Evolutionary conservation across 1,140 invertebrate genomes (phyloP), one percentile per base, ranked within the genome.

Genomic region (Macrocentrus cingulum): DNA sequence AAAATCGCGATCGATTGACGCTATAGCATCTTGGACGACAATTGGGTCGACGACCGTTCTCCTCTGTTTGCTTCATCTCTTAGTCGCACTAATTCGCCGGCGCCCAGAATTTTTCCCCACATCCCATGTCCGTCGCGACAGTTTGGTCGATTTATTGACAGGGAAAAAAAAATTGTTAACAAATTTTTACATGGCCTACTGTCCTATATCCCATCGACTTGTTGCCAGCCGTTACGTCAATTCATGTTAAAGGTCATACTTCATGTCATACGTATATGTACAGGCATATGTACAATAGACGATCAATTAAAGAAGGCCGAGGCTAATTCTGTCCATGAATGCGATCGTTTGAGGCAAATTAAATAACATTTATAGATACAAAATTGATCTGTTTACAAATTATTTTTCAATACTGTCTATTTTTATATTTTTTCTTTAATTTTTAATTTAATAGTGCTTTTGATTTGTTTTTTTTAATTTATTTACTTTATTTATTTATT

Each of bases 231-330:
- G 23, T 58, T 58, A 58, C 56, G 56, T 58, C 56, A 58, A 50
- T 51, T 39, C 48, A 42, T 44, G 48, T 58, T 58, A 58, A 58
- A 58, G 56, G 56, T 58, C 48, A 49, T 41, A 39, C 29, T 51
- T 29, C 18, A 58, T 50, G 48, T n/a, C n/a, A n/a, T n/a, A n/a
- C n/a, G n/a, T n/a, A n/a, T 58, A 58, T 48, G 25, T 58, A 58
- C 45, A 58, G 22, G 46, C 51, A 15, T 39, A 41, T 11, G 42
- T 32, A 41, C 34, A 41, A n/a, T n/a, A n/a, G n/a, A 8, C 48
- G 49, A 58, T 58, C 56, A 58, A 58, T 58, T 58, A 58, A 58
- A 58, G 46, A 58, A 58, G 56, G 56, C 57, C 57, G 50, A 48
- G 22, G 50, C 42, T 59, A 53, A 59, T 53, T 50, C 46, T 44